A percentile compares a stretch with the other conserved stretches of the same genome.
These are phyloP conservation scores for Danionella dracula DNA, from an alignment of 2,797 vertebrate genomes.

Conservation along the genomic window DNA sequence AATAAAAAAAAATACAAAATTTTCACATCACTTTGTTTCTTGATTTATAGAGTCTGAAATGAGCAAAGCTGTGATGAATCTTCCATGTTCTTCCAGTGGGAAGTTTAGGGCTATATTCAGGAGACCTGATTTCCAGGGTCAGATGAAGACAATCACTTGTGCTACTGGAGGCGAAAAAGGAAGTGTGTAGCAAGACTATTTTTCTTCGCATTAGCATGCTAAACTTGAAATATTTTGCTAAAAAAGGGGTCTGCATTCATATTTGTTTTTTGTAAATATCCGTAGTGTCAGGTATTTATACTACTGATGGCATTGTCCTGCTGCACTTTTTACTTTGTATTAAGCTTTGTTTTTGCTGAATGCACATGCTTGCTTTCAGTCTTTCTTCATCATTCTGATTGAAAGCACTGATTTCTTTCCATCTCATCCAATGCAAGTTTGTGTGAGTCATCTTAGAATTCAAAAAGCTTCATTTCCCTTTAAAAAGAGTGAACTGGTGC, in stretches of 20 bases:
- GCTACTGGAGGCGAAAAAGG: conserved; percentile 42
- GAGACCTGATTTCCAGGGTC: conserved; percentile 12
- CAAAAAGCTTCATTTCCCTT: not conserved
- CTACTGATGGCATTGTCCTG: conserved; percentile 36
- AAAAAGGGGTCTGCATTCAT: conserved; percentile 9
- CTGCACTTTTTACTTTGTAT: conserved; percentile 31
- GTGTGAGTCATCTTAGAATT: not conserved
- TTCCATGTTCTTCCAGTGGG: conserved; percentile 29
- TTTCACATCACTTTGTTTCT: not conserved
- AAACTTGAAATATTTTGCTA: conserved; percentile 40
- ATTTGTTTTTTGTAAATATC: conserved; percentile 3
- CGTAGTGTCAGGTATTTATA: conserved; percentile 7
- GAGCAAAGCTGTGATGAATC: conserved; percentile 2
- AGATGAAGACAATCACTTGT: conserved; percentile 69
- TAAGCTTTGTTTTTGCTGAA: conserved; percentile 31
- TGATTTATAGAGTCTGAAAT: not conserved
- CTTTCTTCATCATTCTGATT: conserved; percentile 7
- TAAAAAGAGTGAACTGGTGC: not conserved
- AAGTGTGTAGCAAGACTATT: conserved; percentile 39
- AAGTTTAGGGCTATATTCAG: conserved; percentile 40
- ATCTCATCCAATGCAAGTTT: not conserved
- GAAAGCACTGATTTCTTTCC: conserved; percentile 27
- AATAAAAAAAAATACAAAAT: too few relatives aligned
- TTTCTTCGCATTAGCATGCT: conserved; percentile 36
- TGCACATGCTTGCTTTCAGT: conserved; percentile 36